phyloP scores from a whole-genome alignment of 2,797 vertebrate species.

The Hirundo rustica region DNA sequence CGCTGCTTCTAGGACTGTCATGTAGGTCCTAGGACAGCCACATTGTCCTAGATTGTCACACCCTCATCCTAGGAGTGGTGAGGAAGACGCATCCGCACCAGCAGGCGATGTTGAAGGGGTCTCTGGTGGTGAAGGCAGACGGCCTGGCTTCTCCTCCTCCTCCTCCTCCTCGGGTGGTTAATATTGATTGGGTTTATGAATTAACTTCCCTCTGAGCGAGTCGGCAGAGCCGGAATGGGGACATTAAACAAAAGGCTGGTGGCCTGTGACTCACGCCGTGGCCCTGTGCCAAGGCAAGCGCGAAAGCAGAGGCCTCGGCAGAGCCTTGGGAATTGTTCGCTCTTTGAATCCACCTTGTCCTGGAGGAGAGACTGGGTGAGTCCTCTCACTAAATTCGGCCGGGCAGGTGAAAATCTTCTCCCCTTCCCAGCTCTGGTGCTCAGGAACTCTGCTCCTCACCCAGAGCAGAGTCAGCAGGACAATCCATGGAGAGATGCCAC shows the following conservation, averaged over 20 bases:
- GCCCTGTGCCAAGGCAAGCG: not conserved
- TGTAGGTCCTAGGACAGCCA: not conserved
- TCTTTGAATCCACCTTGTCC: not conserved
- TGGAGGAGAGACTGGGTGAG: accelerated
- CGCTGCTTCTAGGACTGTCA: accelerated
- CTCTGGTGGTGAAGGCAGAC: accelerated
- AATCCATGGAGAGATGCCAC: not conserved
- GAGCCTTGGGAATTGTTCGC: not conserved
- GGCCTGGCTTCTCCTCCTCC: not conserved
- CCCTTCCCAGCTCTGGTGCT: not conserved
- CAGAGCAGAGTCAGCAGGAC: not conserved
- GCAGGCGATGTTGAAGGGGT: accelerated
- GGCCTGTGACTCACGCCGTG: not conserved
- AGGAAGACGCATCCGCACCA: not conserved
- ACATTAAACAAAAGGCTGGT: slow-evolving; percentile 10
- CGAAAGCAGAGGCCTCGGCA: not conserved
- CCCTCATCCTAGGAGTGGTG: accelerated
- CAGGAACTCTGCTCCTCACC: not conserved
- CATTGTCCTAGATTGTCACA: not conserved
- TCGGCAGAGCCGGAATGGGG: not conserved
- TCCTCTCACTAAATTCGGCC: not conserved
- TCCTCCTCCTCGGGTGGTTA: not conserved
- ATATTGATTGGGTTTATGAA: not conserved
- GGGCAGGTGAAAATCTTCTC: not conserved
- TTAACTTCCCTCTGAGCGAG: slow-evolving; percentile 9